Percentiles rank a stretch among this genome's conserved stretches.
These are phyloP conservation scores for Equus przewalskii DNA, from an alignment of 2,113 vertebrate genomes.

Conservation along the genomic window DNA sequence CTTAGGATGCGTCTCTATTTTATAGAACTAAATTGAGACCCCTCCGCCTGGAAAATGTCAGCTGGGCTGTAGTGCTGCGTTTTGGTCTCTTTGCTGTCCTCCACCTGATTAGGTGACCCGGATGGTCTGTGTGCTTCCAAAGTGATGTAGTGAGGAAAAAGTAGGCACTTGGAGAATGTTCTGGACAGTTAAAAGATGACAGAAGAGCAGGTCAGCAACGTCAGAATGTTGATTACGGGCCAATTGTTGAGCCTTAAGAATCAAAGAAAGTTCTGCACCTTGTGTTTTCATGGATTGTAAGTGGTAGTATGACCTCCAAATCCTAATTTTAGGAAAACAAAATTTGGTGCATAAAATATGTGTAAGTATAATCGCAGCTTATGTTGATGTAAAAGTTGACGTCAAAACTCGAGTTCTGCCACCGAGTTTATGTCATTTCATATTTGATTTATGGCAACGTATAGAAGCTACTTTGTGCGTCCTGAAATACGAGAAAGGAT, in stretches of 20 bases:
- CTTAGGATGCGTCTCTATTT: neutral
- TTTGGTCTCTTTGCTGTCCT: constrained; percentile 34
- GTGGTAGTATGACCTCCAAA: neutral
- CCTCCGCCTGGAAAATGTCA: neutral
- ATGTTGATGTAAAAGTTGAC: neutral
- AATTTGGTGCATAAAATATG: neutral
- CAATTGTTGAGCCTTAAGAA: neutral
- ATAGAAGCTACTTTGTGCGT: neutral
- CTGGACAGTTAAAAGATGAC: neutral
- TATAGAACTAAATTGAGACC: neutral
- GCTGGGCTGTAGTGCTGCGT: neutral
- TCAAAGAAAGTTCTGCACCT: neutral
- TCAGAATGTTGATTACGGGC: neutral
- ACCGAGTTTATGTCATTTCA: neutral
- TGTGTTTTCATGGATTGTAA: neutral
- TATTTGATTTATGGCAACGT: neutral
- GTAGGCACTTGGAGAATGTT: neutral
- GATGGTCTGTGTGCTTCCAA: neutral
- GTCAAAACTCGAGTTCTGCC: neutral
- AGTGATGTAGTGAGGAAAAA: neutral
- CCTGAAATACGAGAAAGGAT: neutral
- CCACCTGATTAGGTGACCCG: neutral
- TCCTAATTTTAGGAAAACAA: constrained; percentile 20
- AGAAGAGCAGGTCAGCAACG: neutral
- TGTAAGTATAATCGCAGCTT: neutral